Evolutionary conservation across 1,140 invertebrate species (phyloP).

Genomic region (Tetraneura akinire): DNA sequence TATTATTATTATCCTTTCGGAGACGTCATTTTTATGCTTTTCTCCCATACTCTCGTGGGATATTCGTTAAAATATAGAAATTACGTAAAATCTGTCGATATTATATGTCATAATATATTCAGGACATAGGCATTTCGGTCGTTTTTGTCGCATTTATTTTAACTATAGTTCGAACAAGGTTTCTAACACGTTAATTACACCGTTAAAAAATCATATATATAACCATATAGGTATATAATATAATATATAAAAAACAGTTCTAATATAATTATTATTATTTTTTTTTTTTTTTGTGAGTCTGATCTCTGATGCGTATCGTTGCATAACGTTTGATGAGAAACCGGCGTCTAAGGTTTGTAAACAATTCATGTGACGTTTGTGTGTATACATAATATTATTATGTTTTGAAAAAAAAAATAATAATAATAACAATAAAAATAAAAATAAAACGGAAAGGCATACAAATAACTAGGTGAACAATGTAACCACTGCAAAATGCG

Average conservation of each 20-base stretch:
- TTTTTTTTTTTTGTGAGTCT: conserved; percentile 15
- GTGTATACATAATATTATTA: too few relatives aligned
- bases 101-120: too few relatives aligned
- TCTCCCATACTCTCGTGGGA: too few relatives aligned
- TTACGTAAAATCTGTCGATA: too few relatives aligned
- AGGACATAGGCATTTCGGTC: background rate
- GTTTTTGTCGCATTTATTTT: background rate
- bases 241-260: conserved; percentile 18
- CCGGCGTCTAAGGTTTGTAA: conserved; percentile 37
- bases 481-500: conserved; percentile 44
- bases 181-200: conserved; percentile 30
- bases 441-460: conserved; percentile 2
- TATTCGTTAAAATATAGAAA: too few relatives aligned
- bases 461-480: conserved; percentile 44
- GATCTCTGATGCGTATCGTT: conserved; percentile 42
- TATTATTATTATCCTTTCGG: too few relatives aligned
- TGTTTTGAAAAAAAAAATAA: conserved; percentile 16
- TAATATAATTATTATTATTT: conserved; percentile 40
- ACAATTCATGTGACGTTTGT: conserved; percentile 40
- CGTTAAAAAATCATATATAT: background rate
- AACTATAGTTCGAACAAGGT: background rate
- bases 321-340: conserved; percentile 47
- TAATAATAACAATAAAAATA: background rate
- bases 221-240: too few relatives aligned
- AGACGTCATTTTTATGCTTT: too few relatives aligned